phyloP scores from a whole-genome alignment of 2,113 vertebrate species.

The Tautogolabrus adspersus region DNA sequence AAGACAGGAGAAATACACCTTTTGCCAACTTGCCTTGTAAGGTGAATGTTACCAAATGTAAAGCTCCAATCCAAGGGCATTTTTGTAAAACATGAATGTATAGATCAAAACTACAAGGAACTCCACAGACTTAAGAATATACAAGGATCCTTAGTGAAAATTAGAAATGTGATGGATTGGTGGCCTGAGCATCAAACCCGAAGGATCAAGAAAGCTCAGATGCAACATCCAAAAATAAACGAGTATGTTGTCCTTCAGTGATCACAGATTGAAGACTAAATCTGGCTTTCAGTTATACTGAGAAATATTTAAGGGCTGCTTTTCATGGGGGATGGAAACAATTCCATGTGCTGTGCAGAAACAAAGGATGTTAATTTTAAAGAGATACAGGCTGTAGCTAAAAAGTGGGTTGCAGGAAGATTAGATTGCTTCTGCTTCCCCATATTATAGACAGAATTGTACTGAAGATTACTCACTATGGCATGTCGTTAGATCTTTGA shows the following conservation, averaged over 20 bases:
- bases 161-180: background rate
- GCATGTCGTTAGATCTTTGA: constrained; percentile 40
- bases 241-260: constrained; percentile 8
- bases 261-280: constrained; percentile 11
- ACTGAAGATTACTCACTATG: constrained; percentile 41
- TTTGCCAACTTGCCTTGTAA: too few relatives aligned
- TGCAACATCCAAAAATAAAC: background rate
- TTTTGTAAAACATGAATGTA: too few relatives aligned
- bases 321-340: background rate
- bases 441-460: background rate
- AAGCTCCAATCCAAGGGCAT: too few relatives aligned
- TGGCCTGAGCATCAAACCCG: background rate
- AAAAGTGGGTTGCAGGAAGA: constrained; percentile 30
- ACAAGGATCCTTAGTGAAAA: background rate
- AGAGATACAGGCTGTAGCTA: background rate
- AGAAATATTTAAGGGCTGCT: constrained; percentile 14
- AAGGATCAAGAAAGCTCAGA: constrained; percentile 3
- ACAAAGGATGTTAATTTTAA: constrained; percentile 6
- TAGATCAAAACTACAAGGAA: too few relatives aligned
- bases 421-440: constrained; percentile 14
- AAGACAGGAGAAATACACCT: too few relatives aligned
- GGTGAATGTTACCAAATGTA: too few relatives aligned
- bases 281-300: constrained; percentile 1
- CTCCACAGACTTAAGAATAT: background rate
- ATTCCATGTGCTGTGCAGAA: background rate